Percentiles rank a stretch among this genome's conserved stretches.
Evolutionary conservation across 2,113 vertebrate species (phyloP).

Genomic region (Solea solea): DNA sequence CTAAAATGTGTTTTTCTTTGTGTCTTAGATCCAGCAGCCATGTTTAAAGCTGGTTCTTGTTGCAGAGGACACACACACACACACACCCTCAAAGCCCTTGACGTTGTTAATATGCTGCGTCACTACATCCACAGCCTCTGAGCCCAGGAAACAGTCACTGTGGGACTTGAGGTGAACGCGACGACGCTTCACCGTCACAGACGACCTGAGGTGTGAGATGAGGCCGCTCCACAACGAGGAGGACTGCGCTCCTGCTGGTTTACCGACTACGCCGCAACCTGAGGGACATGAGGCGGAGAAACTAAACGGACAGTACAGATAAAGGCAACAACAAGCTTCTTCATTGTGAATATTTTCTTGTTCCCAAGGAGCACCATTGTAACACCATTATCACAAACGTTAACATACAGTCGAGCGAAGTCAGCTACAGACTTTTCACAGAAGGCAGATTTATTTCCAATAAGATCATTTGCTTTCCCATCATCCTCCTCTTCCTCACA

Average conservation of each 20-base stretch:
- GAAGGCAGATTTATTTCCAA: too few relatives aligned
- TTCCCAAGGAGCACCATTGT: too few relatives aligned
- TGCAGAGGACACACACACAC: not conserved
- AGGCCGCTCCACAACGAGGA: slow-evolving; percentile 90
- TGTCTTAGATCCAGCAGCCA: too few relatives aligned
- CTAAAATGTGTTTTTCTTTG: too few relatives aligned
- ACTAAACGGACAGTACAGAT: not conserved
- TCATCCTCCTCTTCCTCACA: too few relatives aligned
- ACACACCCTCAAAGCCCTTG: slow-evolving; percentile 66
- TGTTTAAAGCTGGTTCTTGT: too few relatives aligned
- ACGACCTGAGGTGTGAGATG: slow-evolving; percentile 85
- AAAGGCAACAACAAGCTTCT: too few relatives aligned
- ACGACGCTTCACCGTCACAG: slow-evolving; percentile 90
- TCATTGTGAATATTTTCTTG: too few relatives aligned
- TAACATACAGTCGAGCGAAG: too few relatives aligned
- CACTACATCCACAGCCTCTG: slow-evolving; percentile 90
- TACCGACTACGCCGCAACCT: slow-evolving; percentile 85
- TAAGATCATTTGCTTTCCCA: too few relatives aligned
- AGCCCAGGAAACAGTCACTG: slow-evolving; percentile 91
- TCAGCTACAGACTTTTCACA: too few relatives aligned
- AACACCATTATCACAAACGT: too few relatives aligned
- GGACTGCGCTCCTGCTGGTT: slow-evolving; percentile 82
- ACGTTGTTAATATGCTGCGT: slow-evolving; percentile 83
- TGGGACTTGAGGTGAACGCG: slow-evolving; percentile 88
- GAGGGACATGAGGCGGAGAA: not conserved